phyloP scores from a whole-genome alignment of 2,888 invertebrate species.

The Folsomia manolachei region DNA sequence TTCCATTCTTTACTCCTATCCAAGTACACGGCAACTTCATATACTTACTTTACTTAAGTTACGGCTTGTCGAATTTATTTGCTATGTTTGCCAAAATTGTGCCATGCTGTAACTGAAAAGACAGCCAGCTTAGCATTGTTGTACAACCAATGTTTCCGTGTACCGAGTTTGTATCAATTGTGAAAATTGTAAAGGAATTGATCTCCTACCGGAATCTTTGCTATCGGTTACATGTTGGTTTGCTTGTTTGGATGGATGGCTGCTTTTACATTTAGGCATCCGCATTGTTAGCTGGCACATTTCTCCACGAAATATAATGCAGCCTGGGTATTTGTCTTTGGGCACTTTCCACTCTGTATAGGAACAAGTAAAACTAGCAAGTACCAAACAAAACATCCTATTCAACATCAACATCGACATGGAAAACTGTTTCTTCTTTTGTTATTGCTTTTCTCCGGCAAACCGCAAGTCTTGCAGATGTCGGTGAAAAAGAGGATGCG shows the following conservation, averaged over 20 bases:
- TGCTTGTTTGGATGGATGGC: too few relatives aligned
- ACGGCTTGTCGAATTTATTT: constrained; percentile 6
- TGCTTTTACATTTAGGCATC: background rate
- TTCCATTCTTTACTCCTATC: too few relatives aligned
- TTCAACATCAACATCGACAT: background rate
- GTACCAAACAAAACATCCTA: background rate
- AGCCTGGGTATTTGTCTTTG: background rate
- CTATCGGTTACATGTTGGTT: too few relatives aligned
- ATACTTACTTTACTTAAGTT: background rate
- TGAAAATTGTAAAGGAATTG: background rate
- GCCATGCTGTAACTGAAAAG: background rate
- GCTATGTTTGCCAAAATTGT: constrained; percentile 12
- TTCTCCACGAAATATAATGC: background rate
- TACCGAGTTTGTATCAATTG: background rate
- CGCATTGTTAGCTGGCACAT: background rate
- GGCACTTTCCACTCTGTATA: background rate
- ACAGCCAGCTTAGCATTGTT: too few relatives aligned
- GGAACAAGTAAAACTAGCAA: too few relatives aligned
- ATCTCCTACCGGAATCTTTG: background rate
- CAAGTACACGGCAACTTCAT: background rate
- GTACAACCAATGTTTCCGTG: background rate
- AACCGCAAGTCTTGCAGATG: background rate
- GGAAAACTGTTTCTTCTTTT: background rate
- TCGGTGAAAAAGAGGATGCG: too few relatives aligned
- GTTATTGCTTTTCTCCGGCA: background rate